phyloP scores from a whole-genome alignment of 2,888 invertebrate species.

The Caradrina clavipalpis region DNA sequence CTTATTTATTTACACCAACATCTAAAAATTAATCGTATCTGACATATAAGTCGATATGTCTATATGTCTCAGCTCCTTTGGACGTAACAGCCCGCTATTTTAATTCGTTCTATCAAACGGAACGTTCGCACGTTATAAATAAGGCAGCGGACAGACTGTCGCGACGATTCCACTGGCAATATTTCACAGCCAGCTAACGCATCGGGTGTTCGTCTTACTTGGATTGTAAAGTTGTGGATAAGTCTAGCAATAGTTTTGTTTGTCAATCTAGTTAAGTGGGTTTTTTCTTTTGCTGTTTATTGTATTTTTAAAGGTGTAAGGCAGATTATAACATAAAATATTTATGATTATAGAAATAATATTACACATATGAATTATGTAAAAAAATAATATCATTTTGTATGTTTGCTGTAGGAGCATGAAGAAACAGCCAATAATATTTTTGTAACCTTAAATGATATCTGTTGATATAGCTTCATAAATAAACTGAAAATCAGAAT shows the following conservation, averaged over 20 bases:
- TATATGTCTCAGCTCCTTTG: conserved; percentile 71
- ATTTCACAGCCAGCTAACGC: conserved; percentile 85
- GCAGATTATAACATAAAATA: no score
- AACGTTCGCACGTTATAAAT: conserved; percentile 86
- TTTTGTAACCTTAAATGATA: no score
- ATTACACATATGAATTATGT: no score
- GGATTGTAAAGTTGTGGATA: conserved; percentile 59
- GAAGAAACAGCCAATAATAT: no score
- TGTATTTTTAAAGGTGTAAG: no score
- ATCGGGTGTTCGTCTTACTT: conserved; percentile 72
- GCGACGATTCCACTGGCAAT: conserved; percentile 85
- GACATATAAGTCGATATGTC: conserved; percentile 79
- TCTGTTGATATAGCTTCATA: background rate
- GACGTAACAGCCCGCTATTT: conserved; percentile 68
- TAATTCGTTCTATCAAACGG: conserved; percentile 82
- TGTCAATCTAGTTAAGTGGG: background rate
- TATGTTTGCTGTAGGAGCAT: background rate
- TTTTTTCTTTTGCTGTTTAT: background rate
- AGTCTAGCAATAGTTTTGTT: background rate
- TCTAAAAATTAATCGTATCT: conserved; percentile 72
- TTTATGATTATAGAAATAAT: no score
- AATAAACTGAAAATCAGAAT: background rate
- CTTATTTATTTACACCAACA: conserved; percentile 31
- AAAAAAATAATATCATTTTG: background rate
- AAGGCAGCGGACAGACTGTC: conserved; percentile 83